A percentile compares a stretch with the other conserved stretches of the same genome.
phyloP scores from a whole-genome alignment of 2,888 invertebrate species.

The Orchesellides sinensis region DNA sequence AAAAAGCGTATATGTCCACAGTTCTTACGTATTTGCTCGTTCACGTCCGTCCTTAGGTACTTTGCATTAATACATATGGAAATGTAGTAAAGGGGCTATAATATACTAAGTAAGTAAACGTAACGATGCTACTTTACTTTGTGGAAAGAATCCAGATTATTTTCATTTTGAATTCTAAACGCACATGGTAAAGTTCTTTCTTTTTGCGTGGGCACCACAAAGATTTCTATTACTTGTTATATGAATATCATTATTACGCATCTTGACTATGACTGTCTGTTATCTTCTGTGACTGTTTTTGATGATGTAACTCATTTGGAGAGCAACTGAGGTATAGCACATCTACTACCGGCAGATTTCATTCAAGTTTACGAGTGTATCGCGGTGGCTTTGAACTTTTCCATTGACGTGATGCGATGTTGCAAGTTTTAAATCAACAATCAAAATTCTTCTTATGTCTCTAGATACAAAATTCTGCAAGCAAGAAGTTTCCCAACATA shows the following conservation, averaged over 20 bases:
- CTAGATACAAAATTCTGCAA: background rate
- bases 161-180: constrained; percentile 11
- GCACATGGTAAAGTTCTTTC: background rate
- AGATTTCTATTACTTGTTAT: background rate
- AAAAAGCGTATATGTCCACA: too few species aligned
- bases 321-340: too few species aligned
- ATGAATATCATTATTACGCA: too few species aligned
- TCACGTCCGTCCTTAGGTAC: background rate
- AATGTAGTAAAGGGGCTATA: background rate
- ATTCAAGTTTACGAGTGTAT: too few species aligned
- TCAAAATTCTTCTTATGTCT: background rate
- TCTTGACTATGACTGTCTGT: too few species aligned
- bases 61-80: constrained; percentile 34
- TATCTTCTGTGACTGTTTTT: too few species aligned
- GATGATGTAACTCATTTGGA: too few species aligned
- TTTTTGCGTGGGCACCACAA: background rate
- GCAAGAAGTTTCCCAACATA: background rate
- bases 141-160: background rate
- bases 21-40: background rate
- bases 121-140: background rate
- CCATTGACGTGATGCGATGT: too few species aligned
- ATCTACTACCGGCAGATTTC: too few species aligned
- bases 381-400: too few species aligned
- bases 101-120: background rate
- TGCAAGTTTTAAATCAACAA: too few species aligned